Evolutionary conservation across 2,797 vertebrate genomes (phyloP).

Genomic region (Myiotriccus ornatus): DNA sequence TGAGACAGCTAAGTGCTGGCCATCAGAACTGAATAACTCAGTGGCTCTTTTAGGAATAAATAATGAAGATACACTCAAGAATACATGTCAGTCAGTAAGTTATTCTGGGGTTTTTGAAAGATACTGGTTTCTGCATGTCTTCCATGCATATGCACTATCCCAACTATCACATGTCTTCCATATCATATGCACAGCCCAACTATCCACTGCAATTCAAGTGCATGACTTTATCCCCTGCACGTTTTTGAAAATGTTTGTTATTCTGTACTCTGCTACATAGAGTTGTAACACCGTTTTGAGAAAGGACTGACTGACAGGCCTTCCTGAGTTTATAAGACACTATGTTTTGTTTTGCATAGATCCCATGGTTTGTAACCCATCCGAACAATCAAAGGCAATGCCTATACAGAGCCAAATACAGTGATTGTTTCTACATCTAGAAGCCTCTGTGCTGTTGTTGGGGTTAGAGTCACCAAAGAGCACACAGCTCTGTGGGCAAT

Average conservation of each 20-base stretch:
- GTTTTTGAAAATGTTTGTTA: background rate
- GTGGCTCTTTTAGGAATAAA: background rate
- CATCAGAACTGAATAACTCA: background rate
- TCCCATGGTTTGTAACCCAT: background rate
- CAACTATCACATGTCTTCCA: no score
- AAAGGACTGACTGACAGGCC: background rate
- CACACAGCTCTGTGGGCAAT: background rate
- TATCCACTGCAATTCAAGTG: background rate
- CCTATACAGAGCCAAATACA: background rate
- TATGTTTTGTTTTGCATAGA: background rate
- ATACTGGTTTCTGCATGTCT: background rate
- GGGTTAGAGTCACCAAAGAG: background rate
- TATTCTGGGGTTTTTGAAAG: background rate
- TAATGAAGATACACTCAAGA: background rate
- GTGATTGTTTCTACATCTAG: background rate
- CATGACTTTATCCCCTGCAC: background rate
- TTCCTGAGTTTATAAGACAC: background rate
- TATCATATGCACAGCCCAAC: rapidly evolving
- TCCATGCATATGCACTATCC: no score
- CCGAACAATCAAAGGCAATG: background rate
- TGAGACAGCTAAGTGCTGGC: background rate
- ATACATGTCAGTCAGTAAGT: background rate
- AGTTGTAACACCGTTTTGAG: background rate
- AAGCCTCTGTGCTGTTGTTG: background rate
- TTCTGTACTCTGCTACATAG: background rate